These are phyloP conservation scores for Malurus melanocephalus DNA, from an alignment of 2,113 vertebrate genomes.

Conservation along the genomic window DNA sequence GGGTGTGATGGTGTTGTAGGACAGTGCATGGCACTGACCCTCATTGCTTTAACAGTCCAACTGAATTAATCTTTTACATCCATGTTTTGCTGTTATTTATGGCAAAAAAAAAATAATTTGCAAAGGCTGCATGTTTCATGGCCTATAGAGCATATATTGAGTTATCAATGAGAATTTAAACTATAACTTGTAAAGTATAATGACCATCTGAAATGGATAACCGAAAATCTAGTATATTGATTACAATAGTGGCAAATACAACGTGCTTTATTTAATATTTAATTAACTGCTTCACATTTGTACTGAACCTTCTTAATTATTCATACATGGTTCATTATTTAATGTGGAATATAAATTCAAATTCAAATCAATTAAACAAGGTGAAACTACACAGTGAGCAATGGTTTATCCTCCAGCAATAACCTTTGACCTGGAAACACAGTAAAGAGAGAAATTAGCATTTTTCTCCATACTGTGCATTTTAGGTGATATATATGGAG, in stretches of 20 bases:
- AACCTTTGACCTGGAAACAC: not conserved
- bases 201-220: not conserved
- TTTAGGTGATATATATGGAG: not conserved
- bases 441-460: not conserved
- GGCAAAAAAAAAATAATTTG: not conserved
- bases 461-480: not conserved
- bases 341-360: slow-evolving; percentile 54
- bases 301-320: slow-evolving; percentile 57
- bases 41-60: not conserved
- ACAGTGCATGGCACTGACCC: not conserved
- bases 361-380: slow-evolving; percentile 46
- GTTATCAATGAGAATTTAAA: not conserved
- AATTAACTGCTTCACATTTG: slow-evolving; percentile 56
- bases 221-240: slow-evolving; percentile 23
- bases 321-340: slow-evolving; percentile 55
- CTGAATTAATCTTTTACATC: not conserved
- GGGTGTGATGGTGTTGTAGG: not conserved
- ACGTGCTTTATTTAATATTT: slow-evolving; percentile 61
- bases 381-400: slow-evolving; percentile 21
- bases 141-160: not conserved
- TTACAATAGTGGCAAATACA: slow-evolving; percentile 37
- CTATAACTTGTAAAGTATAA: not conserved
- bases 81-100: not conserved
- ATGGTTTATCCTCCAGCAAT: slow-evolving; percentile 17
- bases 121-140: not conserved